Percentiles rank a stretch among this genome's conserved stretches.
These are phyloP conservation scores for Calephelis virginiensis DNA, from an alignment of 1,140 invertebrate species.

Conservation along the genomic window DNA sequence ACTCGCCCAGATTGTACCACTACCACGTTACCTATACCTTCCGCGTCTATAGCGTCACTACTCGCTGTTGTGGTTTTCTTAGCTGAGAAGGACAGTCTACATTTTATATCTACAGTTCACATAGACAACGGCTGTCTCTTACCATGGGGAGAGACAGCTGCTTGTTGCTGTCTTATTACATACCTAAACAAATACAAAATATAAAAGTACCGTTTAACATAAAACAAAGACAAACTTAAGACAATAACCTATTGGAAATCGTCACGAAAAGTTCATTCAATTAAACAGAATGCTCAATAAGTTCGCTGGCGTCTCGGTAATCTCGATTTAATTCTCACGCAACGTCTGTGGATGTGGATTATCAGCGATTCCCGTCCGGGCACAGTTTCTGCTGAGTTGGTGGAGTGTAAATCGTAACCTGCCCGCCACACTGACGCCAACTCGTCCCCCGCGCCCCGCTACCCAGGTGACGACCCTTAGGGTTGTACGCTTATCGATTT, in stretches of 20 bases:
- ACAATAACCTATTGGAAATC: constrained; percentile 1
- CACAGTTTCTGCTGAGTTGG: constrained; percentile 72
- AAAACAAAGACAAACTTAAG: constrained; percentile 1
- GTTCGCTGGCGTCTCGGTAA: constrained; percentile 43
- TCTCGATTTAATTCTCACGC: constrained; percentile 71
- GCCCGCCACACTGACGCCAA: constrained; percentile 70
- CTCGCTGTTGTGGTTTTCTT: too few relatives aligned
- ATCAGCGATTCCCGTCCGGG: constrained; percentile 68
- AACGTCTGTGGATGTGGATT: constrained; percentile 61
- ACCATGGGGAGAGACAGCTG: too few relatives aligned
- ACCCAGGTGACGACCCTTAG: constrained; percentile 68
- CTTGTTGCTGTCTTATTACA: background rate
- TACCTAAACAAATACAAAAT: background rate
- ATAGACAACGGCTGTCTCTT: too few relatives aligned
- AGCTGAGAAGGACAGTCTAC: too few relatives aligned
- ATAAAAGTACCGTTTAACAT: background rate
- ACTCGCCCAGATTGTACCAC: too few relatives aligned
- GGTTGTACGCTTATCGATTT: constrained; percentile 39
- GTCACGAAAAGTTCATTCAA: constrained; percentile 16
- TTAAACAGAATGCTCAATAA: constrained; percentile 18
- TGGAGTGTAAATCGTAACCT: constrained; percentile 77
- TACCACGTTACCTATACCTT: too few relatives aligned
- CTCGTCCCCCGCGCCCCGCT: constrained; percentile 42
- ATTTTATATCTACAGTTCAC: too few relatives aligned
- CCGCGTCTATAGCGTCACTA: too few relatives aligned